A percentile compares a stretch with the other conserved stretches of the same genome.
Evolutionary conservation across 2,888 invertebrate genomes (phyloP).

Genomic region (Pheosia tremula): DNA sequence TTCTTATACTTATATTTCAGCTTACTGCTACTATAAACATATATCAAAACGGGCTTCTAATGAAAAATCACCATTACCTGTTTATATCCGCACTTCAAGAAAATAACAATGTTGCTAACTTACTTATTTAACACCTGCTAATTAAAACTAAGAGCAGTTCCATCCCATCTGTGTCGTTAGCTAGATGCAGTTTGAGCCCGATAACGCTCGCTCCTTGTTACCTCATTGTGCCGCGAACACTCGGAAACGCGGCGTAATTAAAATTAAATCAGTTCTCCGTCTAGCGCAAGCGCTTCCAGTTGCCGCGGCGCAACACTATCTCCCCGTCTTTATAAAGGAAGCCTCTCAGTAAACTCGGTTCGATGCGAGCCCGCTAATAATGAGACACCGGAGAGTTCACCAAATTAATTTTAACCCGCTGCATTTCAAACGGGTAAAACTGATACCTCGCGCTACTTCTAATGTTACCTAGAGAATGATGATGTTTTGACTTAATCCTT

Average conservation of each 20-base stretch:
- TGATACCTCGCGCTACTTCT: conserved; percentile 11
- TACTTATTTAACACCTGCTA: background rate
- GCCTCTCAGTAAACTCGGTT: conserved; percentile 34
- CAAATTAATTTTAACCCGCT: conserved; percentile 43
- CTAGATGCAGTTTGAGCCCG: conserved; percentile 7
- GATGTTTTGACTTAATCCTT: no score
- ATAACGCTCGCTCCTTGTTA: conserved; percentile 10
- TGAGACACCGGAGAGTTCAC: conserved; percentile 32
- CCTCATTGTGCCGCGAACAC: conserved; percentile 25
- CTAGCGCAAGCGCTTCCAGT: conserved; percentile 38
- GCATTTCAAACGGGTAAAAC: conserved; percentile 29
- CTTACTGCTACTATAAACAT: no score
- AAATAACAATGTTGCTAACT: no score
- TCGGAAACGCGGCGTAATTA: conserved; percentile 28
- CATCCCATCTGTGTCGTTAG: conserved; percentile 1
- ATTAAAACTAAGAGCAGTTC: background rate
- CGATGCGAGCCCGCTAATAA: conserved; percentile 39
- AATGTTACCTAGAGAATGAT: background rate
- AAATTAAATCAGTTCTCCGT: conserved; percentile 44
- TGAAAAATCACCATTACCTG: no score
- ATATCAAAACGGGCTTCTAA: no score
- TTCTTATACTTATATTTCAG: no score
- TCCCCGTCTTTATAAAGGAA: conserved; percentile 27
- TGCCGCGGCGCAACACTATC: conserved; percentile 31
- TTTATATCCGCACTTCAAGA: no score